Base-by-base conservation (phyloP, 2,888 invertebrate species). In the Busseola fusca region DNA sequence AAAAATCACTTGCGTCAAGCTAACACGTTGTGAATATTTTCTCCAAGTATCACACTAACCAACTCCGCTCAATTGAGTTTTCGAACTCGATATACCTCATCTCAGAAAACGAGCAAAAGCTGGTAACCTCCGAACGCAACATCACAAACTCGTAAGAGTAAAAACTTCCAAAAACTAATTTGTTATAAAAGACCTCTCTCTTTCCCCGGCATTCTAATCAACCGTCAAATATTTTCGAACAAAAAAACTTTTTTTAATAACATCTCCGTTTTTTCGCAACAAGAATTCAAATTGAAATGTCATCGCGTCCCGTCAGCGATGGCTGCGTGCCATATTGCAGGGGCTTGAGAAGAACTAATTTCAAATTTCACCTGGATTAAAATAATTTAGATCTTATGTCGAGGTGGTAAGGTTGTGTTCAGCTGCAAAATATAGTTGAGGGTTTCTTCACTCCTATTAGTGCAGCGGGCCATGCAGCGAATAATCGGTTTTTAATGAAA, bases 401-500 rank as follows among this genome's bases (percentile, higher is more conserved):
- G 34, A 54, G 2, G 73, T 27, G 37, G 84, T 90, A 91, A 82
- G 82, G 85, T 74, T 65, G 73, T 50, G 30, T 60, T 45, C 9
- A 48, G 70, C 65, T 75, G 85, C 68, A 76, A 68, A 37, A 68
- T 81, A 78, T 83, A 82, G 83, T 83, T 84, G 84, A 86, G 87
- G 81, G 82, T 86, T 87, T 88, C 90, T 92, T 93, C 92, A 93
- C 92, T 92, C 92, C 92, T 93, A 93, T 94, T 93, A 93, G 94
- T 94, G 94, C 94, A 93, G 84, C 92, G 90, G 90, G 86, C 91
- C 91, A 92, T 94, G 94, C 94, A 92, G 91, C 91, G 94, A 91
- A 93, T 95, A 95, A 95, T 95, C 95, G 95, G 92, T 94, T 94
- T 95, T 95, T 95, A 95, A 95, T 95, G 95, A 95, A 95, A 95